phyloP scores from a whole-genome alignment of 2,797 vertebrate genomes.

The Lemur catta region DNA sequence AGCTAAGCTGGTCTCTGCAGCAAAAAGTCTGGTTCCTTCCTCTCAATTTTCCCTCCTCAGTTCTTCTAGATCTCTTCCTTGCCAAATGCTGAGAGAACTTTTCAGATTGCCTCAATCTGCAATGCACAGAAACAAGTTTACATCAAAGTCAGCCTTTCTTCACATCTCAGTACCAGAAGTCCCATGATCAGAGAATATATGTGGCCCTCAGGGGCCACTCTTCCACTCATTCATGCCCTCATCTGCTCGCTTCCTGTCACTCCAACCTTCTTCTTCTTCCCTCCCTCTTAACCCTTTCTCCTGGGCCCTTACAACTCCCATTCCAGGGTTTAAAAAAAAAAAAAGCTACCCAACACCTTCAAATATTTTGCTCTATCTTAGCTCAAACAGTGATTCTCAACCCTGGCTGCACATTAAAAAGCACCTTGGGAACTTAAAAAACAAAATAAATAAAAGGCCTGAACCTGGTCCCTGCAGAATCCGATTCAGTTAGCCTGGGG shows the following conservation, averaged over 20 bases:
- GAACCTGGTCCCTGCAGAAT: background rate
- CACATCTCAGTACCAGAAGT: background rate
- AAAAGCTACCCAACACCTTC: background rate
- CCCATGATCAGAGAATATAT: rapidly evolving
- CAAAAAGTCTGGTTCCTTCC: background rate
- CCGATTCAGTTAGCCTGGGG: background rate
- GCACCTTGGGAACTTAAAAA: background rate
- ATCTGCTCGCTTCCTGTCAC: background rate
- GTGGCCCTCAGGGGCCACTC: background rate
- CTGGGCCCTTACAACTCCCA: background rate
- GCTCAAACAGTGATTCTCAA: background rate
- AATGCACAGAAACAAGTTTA: background rate
- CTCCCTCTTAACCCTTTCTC: background rate
- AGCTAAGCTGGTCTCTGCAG: background rate
- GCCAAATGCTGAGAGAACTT: background rate
- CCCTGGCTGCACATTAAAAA: background rate
- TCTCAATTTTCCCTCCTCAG: background rate
- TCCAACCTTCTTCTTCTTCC: background rate
- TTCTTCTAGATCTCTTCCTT: background rate
- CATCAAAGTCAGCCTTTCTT: background rate
- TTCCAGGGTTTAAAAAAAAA: background rate
- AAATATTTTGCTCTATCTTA: background rate
- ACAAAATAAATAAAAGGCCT: background rate
- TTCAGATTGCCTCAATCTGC: background rate
- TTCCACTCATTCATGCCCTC: background rate